Evolutionary conservation across 2,113 vertebrate species (phyloP).

Genomic region (Hemicordylus capensis): DNA sequence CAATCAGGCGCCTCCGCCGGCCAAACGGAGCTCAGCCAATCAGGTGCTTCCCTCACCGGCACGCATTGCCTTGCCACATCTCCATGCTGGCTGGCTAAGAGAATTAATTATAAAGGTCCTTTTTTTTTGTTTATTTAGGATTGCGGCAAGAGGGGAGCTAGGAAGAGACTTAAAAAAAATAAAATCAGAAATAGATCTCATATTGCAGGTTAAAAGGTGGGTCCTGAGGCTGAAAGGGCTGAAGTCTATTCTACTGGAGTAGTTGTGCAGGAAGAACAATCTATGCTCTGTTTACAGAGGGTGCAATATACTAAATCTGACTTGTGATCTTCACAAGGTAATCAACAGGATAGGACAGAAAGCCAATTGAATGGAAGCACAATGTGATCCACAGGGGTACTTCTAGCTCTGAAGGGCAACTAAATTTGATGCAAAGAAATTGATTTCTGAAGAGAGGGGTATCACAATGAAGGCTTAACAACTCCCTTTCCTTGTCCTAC

Average conservation of each 20-base stretch:
- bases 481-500: background rate
- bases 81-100: too few relatives aligned
- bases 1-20: too few relatives aligned
- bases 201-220: background rate
- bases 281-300: background rate
- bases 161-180: background rate
- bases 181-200: too few relatives aligned
- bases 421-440: rapidly evolving
- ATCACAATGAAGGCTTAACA: rapidly evolving
- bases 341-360: background rate
- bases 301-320: background rate
- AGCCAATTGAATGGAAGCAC: rapidly evolving
- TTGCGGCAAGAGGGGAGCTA: background rate
- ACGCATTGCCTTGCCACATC: too few relatives aligned
- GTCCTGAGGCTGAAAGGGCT: background rate
- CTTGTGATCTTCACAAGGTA: background rate
- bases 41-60: too few relatives aligned
- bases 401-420: background rate
- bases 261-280: background rate
- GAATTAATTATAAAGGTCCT: too few relatives aligned
- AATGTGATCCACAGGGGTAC: background rate
- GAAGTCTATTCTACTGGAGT: too few relatives aligned
- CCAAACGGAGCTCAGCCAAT: too few relatives aligned
- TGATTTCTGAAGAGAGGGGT: background rate
- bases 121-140: too few relatives aligned